These are phyloP conservation scores for Charaxes varanes DNA, from an alignment of 1,140 invertebrate species.

Conservation along the genomic window DNA sequence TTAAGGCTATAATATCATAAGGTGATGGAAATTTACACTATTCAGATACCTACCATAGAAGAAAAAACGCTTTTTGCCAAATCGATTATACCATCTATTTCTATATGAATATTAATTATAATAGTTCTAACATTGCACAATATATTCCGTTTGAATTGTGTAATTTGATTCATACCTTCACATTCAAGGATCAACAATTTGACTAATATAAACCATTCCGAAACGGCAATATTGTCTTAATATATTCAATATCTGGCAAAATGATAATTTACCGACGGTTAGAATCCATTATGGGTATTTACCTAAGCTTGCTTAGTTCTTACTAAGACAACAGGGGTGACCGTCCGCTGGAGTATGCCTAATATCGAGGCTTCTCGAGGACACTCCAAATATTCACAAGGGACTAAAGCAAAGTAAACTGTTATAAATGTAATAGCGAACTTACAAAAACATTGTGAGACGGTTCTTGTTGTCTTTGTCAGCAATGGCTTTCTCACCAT, in stretches of 20 bases:
- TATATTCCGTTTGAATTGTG: too few relatives aligned
- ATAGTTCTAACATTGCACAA: too few relatives aligned
- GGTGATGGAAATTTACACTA: too few relatives aligned
- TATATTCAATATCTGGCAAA: constrained; percentile 71
- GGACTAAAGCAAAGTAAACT: constrained; percentile 21
- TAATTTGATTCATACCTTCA: too few relatives aligned
- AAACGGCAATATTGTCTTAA: constrained; percentile 62
- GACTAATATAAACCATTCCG: constrained; percentile 47
- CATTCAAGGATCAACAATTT: constrained; percentile 36
- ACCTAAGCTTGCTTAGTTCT: constrained; percentile 71
- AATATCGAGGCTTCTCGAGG: constrained; percentile 26
- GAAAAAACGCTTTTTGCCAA: too few relatives aligned
- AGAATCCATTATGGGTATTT: constrained; percentile 72
- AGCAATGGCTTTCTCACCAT: neutral
- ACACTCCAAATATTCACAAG: constrained; percentile 24
- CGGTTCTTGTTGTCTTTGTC: neutral
- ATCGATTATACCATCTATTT: too few relatives aligned
- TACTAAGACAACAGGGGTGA: constrained; percentile 72
- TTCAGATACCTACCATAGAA: too few relatives aligned
- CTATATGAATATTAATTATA: too few relatives aligned
- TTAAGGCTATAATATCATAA: too few relatives aligned
- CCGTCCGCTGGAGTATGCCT: constrained; percentile 29
- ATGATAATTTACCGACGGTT: constrained; percentile 66
- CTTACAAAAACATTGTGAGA: neutral
- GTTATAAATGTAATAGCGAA: constrained; percentile 10